Conservation (phyloP, 64 coral and sea anemone species). For the Pocillopora verrucosa region DNA sequence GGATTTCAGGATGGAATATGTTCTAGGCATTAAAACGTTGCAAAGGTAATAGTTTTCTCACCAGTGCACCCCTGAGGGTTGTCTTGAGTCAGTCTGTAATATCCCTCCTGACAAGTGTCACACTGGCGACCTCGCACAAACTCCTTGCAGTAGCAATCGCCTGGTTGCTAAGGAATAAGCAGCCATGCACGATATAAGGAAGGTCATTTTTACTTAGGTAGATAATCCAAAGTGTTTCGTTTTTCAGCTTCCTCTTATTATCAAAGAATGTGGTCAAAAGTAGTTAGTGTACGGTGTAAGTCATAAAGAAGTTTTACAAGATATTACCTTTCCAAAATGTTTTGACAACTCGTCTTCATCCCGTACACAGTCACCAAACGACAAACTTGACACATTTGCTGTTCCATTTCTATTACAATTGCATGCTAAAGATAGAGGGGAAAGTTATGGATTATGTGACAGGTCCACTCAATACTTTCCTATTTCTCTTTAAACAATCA, state of each 20-base stretch:
- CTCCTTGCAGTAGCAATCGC: slow-evolving; percentile 87
- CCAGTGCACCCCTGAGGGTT: slow-evolving; percentile 72
- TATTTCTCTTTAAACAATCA: no score
- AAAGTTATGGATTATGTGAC: background rate
- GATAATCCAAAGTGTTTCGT: no score
- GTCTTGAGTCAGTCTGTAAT: slow-evolving; percentile 52
- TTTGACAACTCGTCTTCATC: slow-evolving; percentile 48
- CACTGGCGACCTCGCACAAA: slow-evolving; percentile 66
- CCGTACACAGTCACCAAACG: slow-evolving; percentile 76
- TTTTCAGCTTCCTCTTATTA: no score
- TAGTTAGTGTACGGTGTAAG: no score
- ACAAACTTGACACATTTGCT: background rate
- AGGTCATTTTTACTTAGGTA: no score
- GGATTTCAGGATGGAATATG: no score
- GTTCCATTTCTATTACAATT: slow-evolving; percentile 74
- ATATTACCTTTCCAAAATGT: slow-evolving; percentile 66
- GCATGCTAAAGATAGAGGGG: slow-evolving; percentile 34
- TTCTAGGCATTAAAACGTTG: no score
- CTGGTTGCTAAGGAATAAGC: slow-evolving; percentile 55
- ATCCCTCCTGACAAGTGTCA: slow-evolving; percentile 63
- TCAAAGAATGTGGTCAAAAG: background rate
- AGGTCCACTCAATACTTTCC: background rate
- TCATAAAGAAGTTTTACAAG: background rate
- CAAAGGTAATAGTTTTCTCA: background rate
- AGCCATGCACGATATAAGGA: background rate